phyloP scores from a whole-genome alignment of 2,797 vertebrate genomes.

The Anguilla anguilla region DNA sequence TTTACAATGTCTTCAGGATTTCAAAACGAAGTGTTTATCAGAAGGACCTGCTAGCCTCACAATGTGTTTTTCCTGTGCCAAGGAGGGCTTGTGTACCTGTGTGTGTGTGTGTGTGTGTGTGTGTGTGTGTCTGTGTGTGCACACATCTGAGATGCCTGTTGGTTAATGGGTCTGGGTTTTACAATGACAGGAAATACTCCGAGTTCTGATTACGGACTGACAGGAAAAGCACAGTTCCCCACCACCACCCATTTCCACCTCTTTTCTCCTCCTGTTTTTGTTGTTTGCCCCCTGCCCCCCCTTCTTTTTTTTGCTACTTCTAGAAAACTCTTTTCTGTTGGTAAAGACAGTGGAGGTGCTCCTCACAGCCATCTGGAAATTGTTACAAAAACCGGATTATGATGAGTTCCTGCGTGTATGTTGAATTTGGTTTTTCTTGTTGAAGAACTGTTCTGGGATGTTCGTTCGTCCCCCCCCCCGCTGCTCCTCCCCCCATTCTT shows the following conservation, averaged over 20 bases:
- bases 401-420: not conserved
- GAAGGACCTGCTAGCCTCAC: slow-evolving; percentile 60
- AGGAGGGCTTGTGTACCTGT: slow-evolving; percentile 49
- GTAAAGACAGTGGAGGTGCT: not conserved
- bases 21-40: slow-evolving; percentile 79
- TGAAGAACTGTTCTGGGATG: not conserved
- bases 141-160: slow-evolving; percentile 37
- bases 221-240: slow-evolving; percentile 76
- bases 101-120: slow-evolving; percentile 41
- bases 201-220: slow-evolving; percentile 71
- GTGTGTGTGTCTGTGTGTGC: slow-evolving; percentile 39
- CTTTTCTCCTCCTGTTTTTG: slow-evolving; percentile 72
- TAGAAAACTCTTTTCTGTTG: slow-evolving; percentile 69
- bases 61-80: slow-evolving; percentile 53
- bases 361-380: not conserved
- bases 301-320: slow-evolving; percentile 50
- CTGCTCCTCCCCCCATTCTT: not conserved
- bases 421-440: not conserved
- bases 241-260: slow-evolving; percentile 77
- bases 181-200: slow-evolving; percentile 80
- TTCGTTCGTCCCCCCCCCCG: not conserved
- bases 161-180: slow-evolving; percentile 65
- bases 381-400: not conserved
- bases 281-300: slow-evolving; percentile 62
- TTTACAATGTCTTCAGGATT: slow-evolving; percentile 76